Percentiles rank a stretch among this genome's conserved stretches.
phyloP scores from a whole-genome alignment of 2,797 vertebrate genomes.

The Rhodeus uyekii region DNA sequence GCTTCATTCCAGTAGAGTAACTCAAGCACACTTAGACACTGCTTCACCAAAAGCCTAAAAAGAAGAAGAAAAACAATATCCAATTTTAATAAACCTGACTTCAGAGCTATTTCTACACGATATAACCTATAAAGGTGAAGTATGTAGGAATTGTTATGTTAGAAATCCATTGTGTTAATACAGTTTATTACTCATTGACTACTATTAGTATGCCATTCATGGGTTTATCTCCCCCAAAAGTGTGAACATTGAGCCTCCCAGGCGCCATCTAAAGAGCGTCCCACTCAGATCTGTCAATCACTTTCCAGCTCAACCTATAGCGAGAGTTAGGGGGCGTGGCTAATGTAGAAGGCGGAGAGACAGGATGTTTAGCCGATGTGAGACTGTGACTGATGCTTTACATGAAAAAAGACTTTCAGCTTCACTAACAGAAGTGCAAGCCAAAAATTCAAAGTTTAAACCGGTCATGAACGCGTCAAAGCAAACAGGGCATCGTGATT shows the following conservation, averaged over 20 bases:
- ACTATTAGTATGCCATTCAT: not conserved
- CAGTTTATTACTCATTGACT: not conserved
- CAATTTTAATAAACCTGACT: not conserved
- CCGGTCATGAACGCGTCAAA: not conserved
- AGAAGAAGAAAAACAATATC: not conserved
- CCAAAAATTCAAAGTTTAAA: not conserved
- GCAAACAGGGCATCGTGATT: not conserved
- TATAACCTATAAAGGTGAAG: not conserved
- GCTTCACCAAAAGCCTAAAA: not conserved
- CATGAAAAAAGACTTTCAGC: not conserved
- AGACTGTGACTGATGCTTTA: not conserved
- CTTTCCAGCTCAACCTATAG: not conserved
- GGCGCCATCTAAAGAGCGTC: not conserved
- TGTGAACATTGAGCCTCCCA: not conserved
- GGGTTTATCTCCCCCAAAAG: not conserved
- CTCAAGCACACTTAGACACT: conserved; percentile 9
- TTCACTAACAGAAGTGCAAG: not conserved
- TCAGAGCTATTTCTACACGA: not conserved
- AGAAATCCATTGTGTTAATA: not conserved
- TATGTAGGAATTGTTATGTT: not conserved
- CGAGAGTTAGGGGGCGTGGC: not conserved
- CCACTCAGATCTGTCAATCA: not conserved
- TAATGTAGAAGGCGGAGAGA: not conserved
- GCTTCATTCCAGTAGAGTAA: not conserved
- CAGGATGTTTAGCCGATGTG: not conserved